Conservation (phyloP, 2,888 invertebrate species). For the Sminthurinus aureus region DNA sequence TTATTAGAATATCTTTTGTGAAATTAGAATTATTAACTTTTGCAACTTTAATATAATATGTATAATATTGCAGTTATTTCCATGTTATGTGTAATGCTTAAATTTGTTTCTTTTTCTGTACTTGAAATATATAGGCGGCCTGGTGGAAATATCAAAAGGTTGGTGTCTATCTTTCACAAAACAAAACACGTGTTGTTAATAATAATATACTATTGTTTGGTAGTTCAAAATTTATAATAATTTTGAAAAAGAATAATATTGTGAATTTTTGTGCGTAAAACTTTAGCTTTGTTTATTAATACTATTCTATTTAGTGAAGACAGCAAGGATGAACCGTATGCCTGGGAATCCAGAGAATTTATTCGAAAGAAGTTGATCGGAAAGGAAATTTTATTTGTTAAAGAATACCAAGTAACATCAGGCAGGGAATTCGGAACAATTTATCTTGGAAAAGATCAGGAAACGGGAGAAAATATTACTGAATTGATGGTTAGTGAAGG, state of each 20-base stretch:
- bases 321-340: constrained; percentile 89
- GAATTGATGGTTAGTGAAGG: constrained; percentile 91
- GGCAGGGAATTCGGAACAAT: constrained; percentile 88
- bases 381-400: constrained; percentile 83
- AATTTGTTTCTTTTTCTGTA: too few species aligned
- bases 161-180: neutral
- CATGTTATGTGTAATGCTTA: too few species aligned
- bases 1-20: too few species aligned
- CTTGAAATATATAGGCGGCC: too few species aligned
- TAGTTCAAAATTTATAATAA: neutral
- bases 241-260: neutral
- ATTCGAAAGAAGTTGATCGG: constrained; percentile 91
- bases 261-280: neutral
- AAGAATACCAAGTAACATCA: constrained; percentile 73
- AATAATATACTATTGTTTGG: too few species aligned
- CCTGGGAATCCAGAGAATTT: constrained; percentile 97
- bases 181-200: too few species aligned
- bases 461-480: constrained; percentile 84
- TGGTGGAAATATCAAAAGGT: constrained; percentile 65
- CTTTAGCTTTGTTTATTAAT: neutral
- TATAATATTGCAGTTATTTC: too few species aligned
- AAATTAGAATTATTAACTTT: too few species aligned
- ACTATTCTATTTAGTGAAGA: constrained; percentile 66
- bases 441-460: constrained; percentile 78
- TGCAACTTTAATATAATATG: too few species aligned